These are phyloP conservation scores for Erebia epiphron DNA, from an alignment of 2,888 invertebrate genomes.

Conservation along the genomic window DNA sequence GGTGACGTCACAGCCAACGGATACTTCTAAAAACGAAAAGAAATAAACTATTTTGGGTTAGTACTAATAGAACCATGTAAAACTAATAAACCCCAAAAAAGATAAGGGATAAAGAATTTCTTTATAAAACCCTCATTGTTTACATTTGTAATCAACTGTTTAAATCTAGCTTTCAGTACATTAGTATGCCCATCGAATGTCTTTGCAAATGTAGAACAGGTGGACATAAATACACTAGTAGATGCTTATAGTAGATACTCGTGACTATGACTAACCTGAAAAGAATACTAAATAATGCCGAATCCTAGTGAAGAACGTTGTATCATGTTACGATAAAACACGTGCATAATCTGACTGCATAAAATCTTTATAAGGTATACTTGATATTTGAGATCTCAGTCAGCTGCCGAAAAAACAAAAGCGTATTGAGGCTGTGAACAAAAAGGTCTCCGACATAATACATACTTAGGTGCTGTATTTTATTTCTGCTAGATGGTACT, in stretches of 20 bases:
- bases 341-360: constrained; percentile 16
- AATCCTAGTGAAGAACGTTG: constrained; percentile 13
- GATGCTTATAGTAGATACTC: constrained; percentile 10
- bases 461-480: background rate
- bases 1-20: too few relatives aligned
- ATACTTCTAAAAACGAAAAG: too few relatives aligned
- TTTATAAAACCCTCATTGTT: background rate
- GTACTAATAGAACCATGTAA: background rate
- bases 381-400: background rate
- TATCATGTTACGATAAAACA: constrained; percentile 15
- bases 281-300: constrained; percentile 30
- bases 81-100: background rate
- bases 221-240: constrained; percentile 6
- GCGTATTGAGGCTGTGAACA: background rate
- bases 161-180: constrained; percentile 28
- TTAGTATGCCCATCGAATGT: constrained; percentile 34
- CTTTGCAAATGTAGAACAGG: constrained; percentile 28
- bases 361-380: background rate
- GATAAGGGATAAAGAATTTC: background rate
- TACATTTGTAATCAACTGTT: constrained; percentile 23
- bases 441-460: background rate
- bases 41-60: too few relatives aligned
- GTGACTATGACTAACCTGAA: constrained; percentile 17
- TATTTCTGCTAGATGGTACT: background rate
- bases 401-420: constrained; percentile 11